Evolutionary conservation across 2,797 vertebrate species (phyloP).

Genomic region (Eulemur mongoz): DNA sequence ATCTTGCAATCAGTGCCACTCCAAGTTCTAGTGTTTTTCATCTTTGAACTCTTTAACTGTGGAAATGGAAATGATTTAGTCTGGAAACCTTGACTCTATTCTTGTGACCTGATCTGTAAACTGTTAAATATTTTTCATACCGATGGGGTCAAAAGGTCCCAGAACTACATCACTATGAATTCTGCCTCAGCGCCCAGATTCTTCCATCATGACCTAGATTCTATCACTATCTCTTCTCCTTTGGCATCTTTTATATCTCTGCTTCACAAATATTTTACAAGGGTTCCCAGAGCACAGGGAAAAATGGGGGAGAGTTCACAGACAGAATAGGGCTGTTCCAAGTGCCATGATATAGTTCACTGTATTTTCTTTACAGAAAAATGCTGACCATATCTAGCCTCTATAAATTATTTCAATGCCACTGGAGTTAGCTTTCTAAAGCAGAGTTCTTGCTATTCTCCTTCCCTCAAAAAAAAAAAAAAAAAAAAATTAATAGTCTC

Average conservation of each 20-base stretch:
- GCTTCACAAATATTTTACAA: slow-evolving; percentile 4
- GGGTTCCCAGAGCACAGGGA: not conserved
- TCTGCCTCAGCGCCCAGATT: not conserved
- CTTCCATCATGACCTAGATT: slow-evolving; percentile 33
- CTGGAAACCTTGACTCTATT: slow-evolving; percentile 20
- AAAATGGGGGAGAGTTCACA: not conserved
- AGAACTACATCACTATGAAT: not conserved
- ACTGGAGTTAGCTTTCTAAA: not conserved
- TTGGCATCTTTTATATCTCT: not conserved
- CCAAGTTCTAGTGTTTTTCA: not conserved
- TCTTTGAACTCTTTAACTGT: slow-evolving; percentile 21
- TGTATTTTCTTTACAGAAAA: slow-evolving; percentile 43
- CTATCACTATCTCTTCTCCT: not conserved
- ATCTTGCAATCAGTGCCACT: slow-evolving; percentile 22
- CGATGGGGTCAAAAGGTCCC: slow-evolving; percentile 18
- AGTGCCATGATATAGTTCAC: not conserved
- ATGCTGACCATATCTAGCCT: not conserved
- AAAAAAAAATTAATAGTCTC: not conserved
- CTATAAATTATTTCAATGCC: not conserved
- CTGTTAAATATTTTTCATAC: slow-evolving; percentile 62
- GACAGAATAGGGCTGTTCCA: not conserved
- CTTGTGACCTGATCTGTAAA: slow-evolving; percentile 64
- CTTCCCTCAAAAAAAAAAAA: not conserved
- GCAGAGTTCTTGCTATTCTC: not conserved
- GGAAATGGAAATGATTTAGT: slow-evolving; percentile 58